phyloP scores from a whole-genome alignment of 1,140 invertebrate genomes.

The Zaprionus ornatus region DNA sequence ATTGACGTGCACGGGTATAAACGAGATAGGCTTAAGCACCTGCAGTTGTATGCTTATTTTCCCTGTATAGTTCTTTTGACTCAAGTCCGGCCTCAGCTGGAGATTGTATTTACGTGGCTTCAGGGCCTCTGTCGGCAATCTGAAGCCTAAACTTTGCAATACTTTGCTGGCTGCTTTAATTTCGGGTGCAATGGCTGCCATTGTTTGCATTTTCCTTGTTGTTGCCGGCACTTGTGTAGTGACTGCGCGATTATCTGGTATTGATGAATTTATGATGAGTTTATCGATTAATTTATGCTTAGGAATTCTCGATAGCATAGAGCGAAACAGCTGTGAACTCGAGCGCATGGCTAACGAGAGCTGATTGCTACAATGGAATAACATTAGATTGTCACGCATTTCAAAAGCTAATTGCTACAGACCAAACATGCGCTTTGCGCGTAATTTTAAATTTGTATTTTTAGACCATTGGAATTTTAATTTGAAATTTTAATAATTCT shows the following conservation, averaged over 20 bases:
- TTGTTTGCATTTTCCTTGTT: constrained; percentile 41
- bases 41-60: constrained; percentile 89
- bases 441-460: neutral
- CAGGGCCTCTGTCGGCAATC: constrained; percentile 87
- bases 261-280: constrained; percentile 16
- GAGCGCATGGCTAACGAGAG: neutral
- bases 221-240: constrained; percentile 61
- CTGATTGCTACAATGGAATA: neutral
- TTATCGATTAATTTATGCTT: constrained; percentile 17
- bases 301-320: neutral
- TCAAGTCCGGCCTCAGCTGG: constrained; percentile 89
- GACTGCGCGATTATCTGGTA: constrained; percentile 47
- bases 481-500: neutral
- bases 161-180: constrained; percentile 63
- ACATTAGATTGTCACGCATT: neutral
- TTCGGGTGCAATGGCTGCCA: constrained; percentile 61
- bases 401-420: constrained; percentile 32
- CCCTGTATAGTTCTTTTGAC: constrained; percentile 88
- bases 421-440: neutral
- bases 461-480: constrained; percentile 25
- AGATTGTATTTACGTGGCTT: constrained; percentile 91
- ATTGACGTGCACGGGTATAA: constrained; percentile 89
- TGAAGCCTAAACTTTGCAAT: constrained; percentile 83
- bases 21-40: constrained; percentile 85
- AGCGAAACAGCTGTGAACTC: constrained; percentile 15